Percentiles rank a stretch among this genome's conserved stretches.
These are phyloP conservation scores for Setophaga petechia DNA, from an alignment of 2,113 vertebrate genomes.

Conservation along the genomic window DNA sequence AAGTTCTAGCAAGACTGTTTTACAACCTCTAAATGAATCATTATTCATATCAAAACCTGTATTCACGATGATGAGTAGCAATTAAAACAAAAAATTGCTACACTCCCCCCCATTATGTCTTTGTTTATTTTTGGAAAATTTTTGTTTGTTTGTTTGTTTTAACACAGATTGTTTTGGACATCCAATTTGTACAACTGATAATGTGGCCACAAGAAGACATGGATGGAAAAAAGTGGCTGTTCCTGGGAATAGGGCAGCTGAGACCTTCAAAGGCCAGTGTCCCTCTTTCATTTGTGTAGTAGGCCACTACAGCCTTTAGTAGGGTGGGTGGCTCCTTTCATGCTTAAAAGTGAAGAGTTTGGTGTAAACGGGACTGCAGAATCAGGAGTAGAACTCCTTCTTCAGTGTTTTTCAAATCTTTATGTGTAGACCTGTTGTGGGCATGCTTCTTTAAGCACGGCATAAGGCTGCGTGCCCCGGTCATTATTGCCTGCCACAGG, in stretches of 20 bases:
- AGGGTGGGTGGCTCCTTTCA: not conserved
- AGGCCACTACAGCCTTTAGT: not conserved
- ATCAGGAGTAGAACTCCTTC: not conserved
- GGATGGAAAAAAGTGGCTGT: not conserved
- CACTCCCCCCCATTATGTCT: rapidly evolving
- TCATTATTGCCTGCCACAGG: not conserved
- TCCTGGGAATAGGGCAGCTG: too few relatives aligned
- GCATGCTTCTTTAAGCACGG: not conserved
- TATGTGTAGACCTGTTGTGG: not conserved
- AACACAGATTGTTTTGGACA: not conserved
- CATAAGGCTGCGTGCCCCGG: not conserved
- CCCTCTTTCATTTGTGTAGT: not conserved
- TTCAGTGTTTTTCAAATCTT: not conserved
- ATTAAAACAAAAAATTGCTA: not conserved
- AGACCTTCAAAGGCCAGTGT: not conserved
- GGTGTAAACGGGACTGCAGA: not conserved
- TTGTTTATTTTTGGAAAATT: not conserved
- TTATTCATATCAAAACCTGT: not conserved
- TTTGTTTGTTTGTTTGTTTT: not conserved
- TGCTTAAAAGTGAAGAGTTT: not conserved
- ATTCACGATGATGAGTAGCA: not conserved
- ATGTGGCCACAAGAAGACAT: not conserved
- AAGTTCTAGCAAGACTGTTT: not conserved
- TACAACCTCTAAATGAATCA: not conserved
- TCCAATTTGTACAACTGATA: not conserved